A percentile compares a stretch with the other conserved stretches of the same genome.
These are phyloP conservation scores for Microctonus brassicae DNA, from an alignment of 2,888 invertebrate species.

Conservation along the genomic window DNA sequence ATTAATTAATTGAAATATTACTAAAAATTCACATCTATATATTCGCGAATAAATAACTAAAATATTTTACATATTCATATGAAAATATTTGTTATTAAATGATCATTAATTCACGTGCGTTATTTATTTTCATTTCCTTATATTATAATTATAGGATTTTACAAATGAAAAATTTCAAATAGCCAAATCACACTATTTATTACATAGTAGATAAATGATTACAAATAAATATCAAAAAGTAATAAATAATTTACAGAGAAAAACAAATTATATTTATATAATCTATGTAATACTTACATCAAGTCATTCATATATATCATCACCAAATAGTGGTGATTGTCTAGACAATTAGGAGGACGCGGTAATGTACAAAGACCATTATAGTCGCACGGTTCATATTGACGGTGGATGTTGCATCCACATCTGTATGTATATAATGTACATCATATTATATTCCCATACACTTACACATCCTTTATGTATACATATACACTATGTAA, in stretches of 20 bases:
- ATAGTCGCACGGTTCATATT: conserved; percentile 25
- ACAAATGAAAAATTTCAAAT: no score
- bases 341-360: conserved; percentile 20
- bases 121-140: no score
- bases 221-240: background rate
- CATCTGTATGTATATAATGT: conserved; percentile 43
- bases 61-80: no score
- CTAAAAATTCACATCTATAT: no score
- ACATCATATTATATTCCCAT: conserved; percentile 23
- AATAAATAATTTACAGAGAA: background rate
- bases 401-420: background rate
- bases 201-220: no score
- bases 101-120: no score
- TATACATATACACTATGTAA: conserved; percentile 29
- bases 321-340: background rate
- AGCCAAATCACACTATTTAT: no score
- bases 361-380: conserved; percentile 21
- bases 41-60: no score
- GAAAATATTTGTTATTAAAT: no score
- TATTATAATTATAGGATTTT: no score
- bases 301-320: no score
- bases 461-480: background rate
- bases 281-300: background rate
- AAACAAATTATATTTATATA: background rate
- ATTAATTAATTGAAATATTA: no score